Evolutionary conservation across 1,140 invertebrate genomes (phyloP), one percentile per base, ranked within the genome.

Genomic region (Drosophila nikananu): DNA sequence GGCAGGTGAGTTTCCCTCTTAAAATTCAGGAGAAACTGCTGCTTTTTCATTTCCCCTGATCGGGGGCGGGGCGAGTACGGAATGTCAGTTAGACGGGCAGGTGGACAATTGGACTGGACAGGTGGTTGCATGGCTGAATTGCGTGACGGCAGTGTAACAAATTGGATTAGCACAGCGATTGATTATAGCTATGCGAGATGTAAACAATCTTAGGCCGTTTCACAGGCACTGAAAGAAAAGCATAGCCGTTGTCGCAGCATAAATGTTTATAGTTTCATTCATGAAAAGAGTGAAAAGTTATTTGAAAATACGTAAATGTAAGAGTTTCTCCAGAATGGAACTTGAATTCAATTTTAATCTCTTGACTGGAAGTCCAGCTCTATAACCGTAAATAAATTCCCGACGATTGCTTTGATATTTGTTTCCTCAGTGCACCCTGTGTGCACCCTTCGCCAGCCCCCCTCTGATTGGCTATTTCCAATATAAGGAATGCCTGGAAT

Each of bases 81-180:
- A 37, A 52, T 37, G 21, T 21, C 27, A 17, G n/a, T 13, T n/a
- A 41, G 37, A 7, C 30, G 61, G 61, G 35, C 60, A 67, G 32
- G 39, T 39, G 32, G 39, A 46, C 49, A 55, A 32, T 25, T 46
- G 9, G 32, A 10, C 30, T 32, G 35, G 61, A 64, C 61, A 64
- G 61, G 62, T 57, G 35, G 25, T 64, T 55, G 32, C 25, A 66
- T 25, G 63, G 63, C 27, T 25, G 21, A 25, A 72, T 72, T 49
- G 71, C 71, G 71, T 74, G 71, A 73, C 68, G 55, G 37, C 27
- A 61, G 30, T 19, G 44, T 13, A 37, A 39, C 68, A 74, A 74
- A 74, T 74, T 74, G 71, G 71, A 74, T 74, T 74, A 74, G 46
- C 19, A 48, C 42, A 15, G 30, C 71, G 23, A 61, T 61, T 61